phyloP scores from a whole-genome alignment of 2,113 vertebrate species.

The Malurus cyaneus region DNA sequence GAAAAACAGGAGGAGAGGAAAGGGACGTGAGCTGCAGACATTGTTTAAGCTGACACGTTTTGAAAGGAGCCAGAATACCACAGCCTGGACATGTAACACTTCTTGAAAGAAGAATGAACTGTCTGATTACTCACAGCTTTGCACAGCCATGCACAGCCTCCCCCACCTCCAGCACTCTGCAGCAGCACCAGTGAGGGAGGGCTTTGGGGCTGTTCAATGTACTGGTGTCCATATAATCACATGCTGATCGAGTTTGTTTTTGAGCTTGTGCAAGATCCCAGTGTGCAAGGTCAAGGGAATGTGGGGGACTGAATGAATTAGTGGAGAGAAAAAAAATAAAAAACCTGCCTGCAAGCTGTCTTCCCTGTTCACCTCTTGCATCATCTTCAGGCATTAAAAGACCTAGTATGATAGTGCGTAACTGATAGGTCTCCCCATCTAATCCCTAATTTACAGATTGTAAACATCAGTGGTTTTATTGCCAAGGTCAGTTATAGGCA shows the following conservation, averaged over 20 bases:
- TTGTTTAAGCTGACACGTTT: slow-evolving; percentile 10
- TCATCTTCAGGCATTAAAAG: not conserved
- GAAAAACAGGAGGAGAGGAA: not conserved
- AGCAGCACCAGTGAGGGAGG: not conserved
- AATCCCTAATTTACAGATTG: not conserved
- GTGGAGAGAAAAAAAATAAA: not conserved
- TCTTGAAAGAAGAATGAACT: slow-evolving; percentile 12
- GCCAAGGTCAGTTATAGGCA: not conserved
- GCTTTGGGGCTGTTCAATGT: not conserved
- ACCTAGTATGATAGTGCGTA: not conserved
- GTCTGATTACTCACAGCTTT: slow-evolving; percentile 12
- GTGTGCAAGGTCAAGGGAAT: not conserved
- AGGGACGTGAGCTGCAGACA: not conserved
- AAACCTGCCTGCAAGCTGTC: not conserved
- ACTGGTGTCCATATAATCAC: not conserved
- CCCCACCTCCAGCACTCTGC: not conserved
- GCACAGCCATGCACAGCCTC: not conserved
- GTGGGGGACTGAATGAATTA: not conserved
- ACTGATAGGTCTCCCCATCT: not conserved
- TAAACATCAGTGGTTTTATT: not conserved
- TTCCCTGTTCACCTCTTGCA: not conserved
- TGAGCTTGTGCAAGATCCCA: not conserved
- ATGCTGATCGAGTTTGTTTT: not conserved
- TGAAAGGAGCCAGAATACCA: not conserved
- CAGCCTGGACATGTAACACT: slow-evolving; percentile 16